Evolutionary conservation across 2,888 invertebrate genomes (phyloP).

Genomic region (Geotrupes spiniger): DNA sequence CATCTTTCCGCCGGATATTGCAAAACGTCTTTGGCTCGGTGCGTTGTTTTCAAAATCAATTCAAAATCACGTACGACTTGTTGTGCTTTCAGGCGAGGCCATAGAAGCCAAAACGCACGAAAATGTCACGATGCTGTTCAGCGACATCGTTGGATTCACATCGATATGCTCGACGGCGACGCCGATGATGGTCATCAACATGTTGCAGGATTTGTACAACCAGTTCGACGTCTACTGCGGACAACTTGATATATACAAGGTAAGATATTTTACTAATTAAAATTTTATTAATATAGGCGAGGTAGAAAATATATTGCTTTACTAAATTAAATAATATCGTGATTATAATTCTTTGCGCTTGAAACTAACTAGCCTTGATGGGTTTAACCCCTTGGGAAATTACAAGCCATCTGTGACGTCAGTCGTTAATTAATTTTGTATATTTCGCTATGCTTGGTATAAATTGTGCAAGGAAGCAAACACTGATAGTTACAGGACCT

Average conservation of each 20-base stretch:
- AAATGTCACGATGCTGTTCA: conserved; percentile 93
- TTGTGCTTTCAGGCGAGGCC: conserved; percentile 66
- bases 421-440: no score
- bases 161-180: conserved; percentile 93
- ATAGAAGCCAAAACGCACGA: conserved; percentile 93
- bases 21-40: conserved; percentile 91
- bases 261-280: conserved; percentile 41
- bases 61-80: no score
- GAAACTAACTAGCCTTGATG: no score
- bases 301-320: background rate
- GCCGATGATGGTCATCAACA: conserved; percentile 93
- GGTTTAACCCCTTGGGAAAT: no score
- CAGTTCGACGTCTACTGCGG: conserved; percentile 92
- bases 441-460: no score
- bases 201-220: conserved; percentile 90
- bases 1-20: conserved; percentile 94
- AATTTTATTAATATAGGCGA: no score
- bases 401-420: no score
- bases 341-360: no score
- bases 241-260: conserved; percentile 92
- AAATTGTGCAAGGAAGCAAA: no score
- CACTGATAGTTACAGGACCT: no score
- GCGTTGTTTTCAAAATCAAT: no score
- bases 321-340: background rate
- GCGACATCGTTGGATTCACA: conserved; percentile 95